A percentile compares a stretch with the other conserved stretches of the same genome.
These are phyloP conservation scores for Galendromus occidentalis DNA, from an alignment of 1,140 invertebrate species.

Conservation along the genomic window DNA sequence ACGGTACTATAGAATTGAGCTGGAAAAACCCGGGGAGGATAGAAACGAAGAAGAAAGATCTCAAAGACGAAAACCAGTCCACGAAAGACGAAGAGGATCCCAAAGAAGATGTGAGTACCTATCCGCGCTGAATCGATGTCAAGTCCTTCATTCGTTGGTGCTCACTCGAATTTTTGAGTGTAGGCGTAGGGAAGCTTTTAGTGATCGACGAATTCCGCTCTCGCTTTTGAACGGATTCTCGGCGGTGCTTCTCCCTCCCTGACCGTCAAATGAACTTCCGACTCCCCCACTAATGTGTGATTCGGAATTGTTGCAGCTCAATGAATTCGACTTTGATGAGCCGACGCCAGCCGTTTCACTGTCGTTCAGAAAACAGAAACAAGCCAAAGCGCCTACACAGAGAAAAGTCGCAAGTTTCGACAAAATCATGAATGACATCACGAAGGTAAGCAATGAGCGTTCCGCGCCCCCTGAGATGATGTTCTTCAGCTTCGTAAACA, in stretches of 20 bases:
- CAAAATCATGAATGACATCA: conserved; percentile 10
- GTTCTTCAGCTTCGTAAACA: no score
- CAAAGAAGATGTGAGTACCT: background rate
- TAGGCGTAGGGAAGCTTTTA: no score
- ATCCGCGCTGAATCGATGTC: no score
- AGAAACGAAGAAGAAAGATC: background rate
- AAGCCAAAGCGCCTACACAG: background rate
- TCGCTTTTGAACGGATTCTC: no score
- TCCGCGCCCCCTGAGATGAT: no score
- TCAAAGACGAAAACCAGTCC: background rate
- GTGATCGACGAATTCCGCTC: no score
- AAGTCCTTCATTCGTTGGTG: no score
- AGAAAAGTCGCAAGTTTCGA: background rate
- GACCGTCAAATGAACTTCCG: no score
- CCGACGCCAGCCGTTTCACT: background rate
- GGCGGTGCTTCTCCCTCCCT: no score
- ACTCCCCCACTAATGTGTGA: no score
- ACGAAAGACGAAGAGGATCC: background rate
- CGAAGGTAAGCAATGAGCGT: background rate
- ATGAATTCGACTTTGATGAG: conserved; percentile 5
- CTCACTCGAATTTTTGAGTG: no score
- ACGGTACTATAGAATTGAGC: background rate
- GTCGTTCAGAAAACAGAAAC: background rate
- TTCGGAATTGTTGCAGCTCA: background rate
- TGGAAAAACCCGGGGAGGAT: background rate